Percentiles rank a stretch among this genome's conserved stretches.
These are phyloP conservation scores for Siderastrea radians DNA, from an alignment of 92 coral and sea anemone species.

Conservation along the genomic window DNA sequence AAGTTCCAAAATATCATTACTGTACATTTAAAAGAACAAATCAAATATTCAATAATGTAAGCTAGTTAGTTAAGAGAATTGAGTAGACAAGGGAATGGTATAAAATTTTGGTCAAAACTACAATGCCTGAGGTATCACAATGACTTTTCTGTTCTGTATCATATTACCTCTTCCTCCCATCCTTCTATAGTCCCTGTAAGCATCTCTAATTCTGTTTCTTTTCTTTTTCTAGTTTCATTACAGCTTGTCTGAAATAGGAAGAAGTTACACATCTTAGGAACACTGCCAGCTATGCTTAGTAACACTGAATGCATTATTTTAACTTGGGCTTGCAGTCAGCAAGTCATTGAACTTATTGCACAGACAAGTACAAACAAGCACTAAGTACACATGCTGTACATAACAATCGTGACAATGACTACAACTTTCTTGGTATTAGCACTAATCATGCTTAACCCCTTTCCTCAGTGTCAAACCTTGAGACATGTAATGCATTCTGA, in stretches of 20 bases:
- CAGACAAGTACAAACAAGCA: background rate
- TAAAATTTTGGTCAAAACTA: background rate
- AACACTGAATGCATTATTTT: background rate
- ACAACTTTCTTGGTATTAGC: background rate
- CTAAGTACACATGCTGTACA: background rate
- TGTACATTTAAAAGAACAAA: no score
- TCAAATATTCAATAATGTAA: no score
- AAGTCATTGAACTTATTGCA: background rate
- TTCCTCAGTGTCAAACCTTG: background rate
- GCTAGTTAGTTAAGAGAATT: no score
- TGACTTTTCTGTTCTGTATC: background rate
- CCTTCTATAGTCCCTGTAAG: conserved; percentile 98
- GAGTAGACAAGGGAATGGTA: no score
- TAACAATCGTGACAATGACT: background rate
- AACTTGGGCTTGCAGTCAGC: background rate
- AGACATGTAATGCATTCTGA: background rate
- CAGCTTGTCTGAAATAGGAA: conserved; percentile 89
- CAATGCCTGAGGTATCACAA: background rate
- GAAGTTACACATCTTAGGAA: conserved; percentile 6
- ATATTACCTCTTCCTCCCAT: conserved; percentile 87
- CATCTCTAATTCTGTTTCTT: conserved; percentile 98
- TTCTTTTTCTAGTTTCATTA: conserved; percentile 93
- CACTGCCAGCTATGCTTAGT: background rate
- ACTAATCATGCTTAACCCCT: background rate
- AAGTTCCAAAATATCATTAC: no score